Base-by-base conservation (phyloP, 2,888 invertebrate genomes). In the Hemistola chrysoprasaria region DNA sequence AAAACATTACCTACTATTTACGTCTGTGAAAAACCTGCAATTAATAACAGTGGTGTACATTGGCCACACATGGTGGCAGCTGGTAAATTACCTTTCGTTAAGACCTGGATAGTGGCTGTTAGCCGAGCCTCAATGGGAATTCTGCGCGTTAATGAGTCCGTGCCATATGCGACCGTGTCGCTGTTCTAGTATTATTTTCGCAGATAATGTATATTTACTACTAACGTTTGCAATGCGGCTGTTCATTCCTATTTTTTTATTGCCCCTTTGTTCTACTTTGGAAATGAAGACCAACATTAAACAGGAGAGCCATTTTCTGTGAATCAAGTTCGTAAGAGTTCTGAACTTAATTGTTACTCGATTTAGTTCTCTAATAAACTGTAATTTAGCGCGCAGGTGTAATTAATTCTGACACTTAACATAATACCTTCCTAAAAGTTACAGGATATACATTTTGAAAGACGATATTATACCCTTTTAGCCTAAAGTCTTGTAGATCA, bases 51-150 rank as follows among this genome's bases (percentile, higher is more conserved):
- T 16, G 16, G 16, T 3, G 3, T 3, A 16, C 16, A 16, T 16
- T 52, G 51, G 52, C 67, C 69, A 61, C 70, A 71, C 67, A 71
- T 65, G 66, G 62, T 47, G 56, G 59, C 69, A 67, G 64, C 67
- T 71, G 73, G 62, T 72, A 71, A 80, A 81, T 81, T 78, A 71
- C 75, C 75, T 74, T 76, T 65, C 65, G 76, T 68, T 78, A 76
- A 77, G 76, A 80, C 80, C 78, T 77, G 79, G 75, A 78, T 78
- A 72, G 74, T 64, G 65, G 65, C 67, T 67, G 67, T 71, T 69
- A 70, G 71, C 60, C 68, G 56, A 57, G 63, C 50, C 59, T 50
- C 58, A 56, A 62, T 58, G 65, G 61, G 55, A 61, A 57, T 62
- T 63, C 58, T 57, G 61, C 56, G 65, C 68, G 73, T 68, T 78